phyloP scores from a whole-genome alignment of 2,797 vertebrate genomes.

The Sylvia borin region DNA sequence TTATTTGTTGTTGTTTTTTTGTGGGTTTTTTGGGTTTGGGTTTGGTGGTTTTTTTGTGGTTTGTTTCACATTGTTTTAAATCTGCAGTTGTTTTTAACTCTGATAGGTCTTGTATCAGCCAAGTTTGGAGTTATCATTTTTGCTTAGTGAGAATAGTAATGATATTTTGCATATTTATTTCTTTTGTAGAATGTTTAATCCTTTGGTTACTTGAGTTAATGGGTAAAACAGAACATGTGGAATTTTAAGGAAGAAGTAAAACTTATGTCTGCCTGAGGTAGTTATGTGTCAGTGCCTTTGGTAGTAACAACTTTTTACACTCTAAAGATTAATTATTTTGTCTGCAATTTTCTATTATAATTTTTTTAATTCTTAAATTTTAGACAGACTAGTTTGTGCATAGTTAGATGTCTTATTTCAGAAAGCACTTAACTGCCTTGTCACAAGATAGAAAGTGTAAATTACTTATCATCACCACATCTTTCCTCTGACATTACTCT shows the following conservation, averaged over 20 bases:
- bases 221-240: background rate
- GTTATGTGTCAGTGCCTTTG: background rate
- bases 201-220: background rate
- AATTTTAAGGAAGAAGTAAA: background rate
- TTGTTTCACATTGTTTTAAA: background rate
- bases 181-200: background rate
- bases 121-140: background rate
- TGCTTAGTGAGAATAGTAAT: background rate
- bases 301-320: background rate
- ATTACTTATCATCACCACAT: background rate
- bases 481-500: background rate
- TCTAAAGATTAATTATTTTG: background rate
- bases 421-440: background rate
- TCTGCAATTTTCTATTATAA: background rate
- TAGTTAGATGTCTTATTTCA: background rate
- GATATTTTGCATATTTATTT: background rate
- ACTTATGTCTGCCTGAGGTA: background rate
- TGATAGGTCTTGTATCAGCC: background rate
- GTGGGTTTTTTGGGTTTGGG: no score
- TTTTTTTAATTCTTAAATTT: background rate
- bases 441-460: background rate
- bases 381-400: background rate
- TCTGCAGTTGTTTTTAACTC: background rate
- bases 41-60: no score
- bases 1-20: background rate